Percentiles rank a stretch among this genome's conserved stretches.
phyloP scores from a whole-genome alignment of 2,888 invertebrate species.

The Sepioteuthis lessoniana region DNA sequence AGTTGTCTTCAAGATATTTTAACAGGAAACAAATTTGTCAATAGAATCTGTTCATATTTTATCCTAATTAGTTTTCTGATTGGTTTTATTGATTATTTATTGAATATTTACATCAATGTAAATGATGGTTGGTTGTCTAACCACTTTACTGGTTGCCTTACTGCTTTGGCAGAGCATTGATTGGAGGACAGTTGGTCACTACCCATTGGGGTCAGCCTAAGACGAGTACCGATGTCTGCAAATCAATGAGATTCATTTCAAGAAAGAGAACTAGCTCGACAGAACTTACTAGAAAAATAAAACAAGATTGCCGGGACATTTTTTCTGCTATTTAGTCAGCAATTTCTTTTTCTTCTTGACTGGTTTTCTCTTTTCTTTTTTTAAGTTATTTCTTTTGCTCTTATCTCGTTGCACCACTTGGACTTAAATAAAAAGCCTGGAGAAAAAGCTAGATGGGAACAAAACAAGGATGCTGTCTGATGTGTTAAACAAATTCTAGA shows the following conservation, averaged over 20 bases:
- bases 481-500: too few species aligned
- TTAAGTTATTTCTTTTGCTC: too few species aligned
- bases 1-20: background rate
- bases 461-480: too few species aligned
- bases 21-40: background rate
- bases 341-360: too few species aligned
- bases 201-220: background rate
- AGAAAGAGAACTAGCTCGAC: background rate
- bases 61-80: background rate
- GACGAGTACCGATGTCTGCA: background rate
- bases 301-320: too few species aligned
- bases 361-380: too few species aligned
- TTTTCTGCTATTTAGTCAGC: too few species aligned
- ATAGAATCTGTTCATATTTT: background rate
- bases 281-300: too few species aligned
- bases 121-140: background rate
- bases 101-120: background rate
- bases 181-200: background rate
- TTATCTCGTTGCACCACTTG: too few species aligned
- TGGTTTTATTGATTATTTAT: conserved; percentile 20
- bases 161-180: background rate
- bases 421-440: too few species aligned
- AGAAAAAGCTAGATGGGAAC: too few species aligned
- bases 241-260: background rate
- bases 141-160: too few species aligned